Evolutionary conservation across 1,140 invertebrate genomes (phyloP), one percentile per base, ranked within the genome.

Genomic region (Temnothorax nylanderi): DNA sequence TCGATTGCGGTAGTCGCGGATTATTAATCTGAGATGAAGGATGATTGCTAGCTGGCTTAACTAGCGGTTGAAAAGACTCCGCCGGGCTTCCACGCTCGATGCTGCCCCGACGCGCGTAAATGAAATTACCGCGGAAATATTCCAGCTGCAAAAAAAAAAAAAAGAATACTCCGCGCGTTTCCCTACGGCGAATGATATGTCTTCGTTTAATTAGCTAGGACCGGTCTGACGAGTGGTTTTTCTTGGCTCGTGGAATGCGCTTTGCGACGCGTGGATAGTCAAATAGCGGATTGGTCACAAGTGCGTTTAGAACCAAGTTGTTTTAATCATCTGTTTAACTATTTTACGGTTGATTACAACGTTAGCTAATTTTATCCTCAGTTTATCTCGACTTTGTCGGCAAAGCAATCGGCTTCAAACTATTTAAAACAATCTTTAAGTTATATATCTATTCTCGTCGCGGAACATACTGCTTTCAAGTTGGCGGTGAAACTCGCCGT

Each of bases 21-120:
- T 85, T 85, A 78, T 85, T 85, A 85, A 85, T 85, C 74, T 34
- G 21, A 49, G 44, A 67, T 85, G 74, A 85, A 64, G 13, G 26
- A 86, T 71, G 75, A 80, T 67, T 49, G 74, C 60, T 54, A 26
- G 44, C 72, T 51, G 47, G 34, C 51, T 60, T 56, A 74, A 47
- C 26, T 51, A 62, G 34, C 74, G 47, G 18, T 44, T 85, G 44
- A 77, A 78, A 85, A 54, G 44, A 78, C 51, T 85, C 16, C 34
- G 54, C 41, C 16, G 18, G 26, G 21, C 78, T 32, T 72, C 34
- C 47, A 41, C n/a, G 13, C 67, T 34, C 54, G 21, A 37, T 18
- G 72, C 41, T 49, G 13, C 10, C 10, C 3, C 44, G 26, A 10
- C 26, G 64, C 13, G 62, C 18, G 26, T 47, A 69, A 86, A 82